Evolutionary conservation across 2,888 invertebrate species (phyloP), one percentile per base, ranked within the genome.

Genomic region (Alloplasta piceator): DNA sequence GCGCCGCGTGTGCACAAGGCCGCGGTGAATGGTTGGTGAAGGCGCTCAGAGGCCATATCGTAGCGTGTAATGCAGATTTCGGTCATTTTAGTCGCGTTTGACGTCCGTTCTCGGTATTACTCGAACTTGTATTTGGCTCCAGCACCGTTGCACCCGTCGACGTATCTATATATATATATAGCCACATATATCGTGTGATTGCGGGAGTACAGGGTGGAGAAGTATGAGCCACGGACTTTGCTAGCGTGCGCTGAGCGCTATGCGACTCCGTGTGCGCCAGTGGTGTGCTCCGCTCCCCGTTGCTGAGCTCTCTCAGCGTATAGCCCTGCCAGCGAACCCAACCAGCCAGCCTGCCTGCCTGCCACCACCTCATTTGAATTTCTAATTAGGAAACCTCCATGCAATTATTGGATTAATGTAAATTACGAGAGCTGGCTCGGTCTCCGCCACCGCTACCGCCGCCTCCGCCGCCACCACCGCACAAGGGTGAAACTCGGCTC

Each of bases 401-500:
- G 96, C 96, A 96, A 96, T 96, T 96, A 96, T 96, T 96, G 96
- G 96, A 96, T 96, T 96, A 96, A 96, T 96, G 96, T 96, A 96
- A 96, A 96, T 96, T 96, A 96, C 96, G 96, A 95, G 95, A 95
- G 95, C 95, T 95, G 95, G 95, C 92, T 92, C 91, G 92, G 92
- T 92, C 92, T 92, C 91, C 89, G 89, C 91, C 88, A 90, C 89
- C 88, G 90, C 90, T 87, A 88, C 89, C 88, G 76, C 84, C 82
- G 87, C 89, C 84, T 87, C 90, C 90, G 90, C 90, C 87, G 66
- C 82, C 83, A 88, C 89, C 88, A 88, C 91, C 90, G 91, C 90
- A 90, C 91, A 90, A 91, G 91, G 91, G 91, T 91, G 88, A 89
- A 91, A 89, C 87, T 88, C 87, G 88, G 86, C 85, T 86, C 86